Conservation (phyloP, 2,797 vertebrate genomes). For the Spea hammondii region DNA sequence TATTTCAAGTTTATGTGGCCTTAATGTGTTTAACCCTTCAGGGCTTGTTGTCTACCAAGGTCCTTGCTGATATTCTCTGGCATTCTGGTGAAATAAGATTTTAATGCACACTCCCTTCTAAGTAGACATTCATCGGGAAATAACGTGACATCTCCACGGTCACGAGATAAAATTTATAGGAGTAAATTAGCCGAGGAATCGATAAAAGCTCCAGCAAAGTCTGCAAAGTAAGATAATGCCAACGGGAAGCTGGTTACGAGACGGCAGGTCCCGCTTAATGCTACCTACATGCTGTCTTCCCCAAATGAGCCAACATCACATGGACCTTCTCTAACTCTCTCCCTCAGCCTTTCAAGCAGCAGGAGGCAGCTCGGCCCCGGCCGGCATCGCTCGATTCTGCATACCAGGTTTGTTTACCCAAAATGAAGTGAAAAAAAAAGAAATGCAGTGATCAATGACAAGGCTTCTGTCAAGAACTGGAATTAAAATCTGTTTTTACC, state of each 20-base stretch:
- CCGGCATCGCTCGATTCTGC: too few relatives aligned
- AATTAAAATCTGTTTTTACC: not conserved
- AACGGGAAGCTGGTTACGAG: not conserved
- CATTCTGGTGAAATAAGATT: not conserved
- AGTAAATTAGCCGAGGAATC: not conserved
- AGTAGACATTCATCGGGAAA: not conserved
- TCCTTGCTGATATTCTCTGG: too few relatives aligned
- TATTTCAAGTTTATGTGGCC: too few relatives aligned
- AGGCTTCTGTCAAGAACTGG: not conserved
- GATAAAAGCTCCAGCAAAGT: not conserved
- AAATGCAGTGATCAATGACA: not conserved
- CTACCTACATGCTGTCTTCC: not conserved
- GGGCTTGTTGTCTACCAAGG: too few relatives aligned
- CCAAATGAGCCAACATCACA: not conserved
- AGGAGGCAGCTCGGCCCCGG: not conserved
- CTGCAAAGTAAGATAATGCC: conserved; percentile 11
- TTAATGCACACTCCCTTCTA: not conserved
- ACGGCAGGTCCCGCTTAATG: not conserved
- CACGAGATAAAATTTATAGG: conserved; percentile 4
- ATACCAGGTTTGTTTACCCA: not conserved
- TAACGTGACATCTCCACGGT: not conserved
- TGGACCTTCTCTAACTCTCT: not conserved
- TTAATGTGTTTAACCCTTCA: too few relatives aligned
- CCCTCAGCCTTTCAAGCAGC: not conserved
- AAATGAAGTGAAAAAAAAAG: not conserved